Percentiles rank a stretch among this genome's conserved stretches.
Conservation (phyloP, 2,113 vertebrate species). For the Odocoileus hemionus region DNA sequence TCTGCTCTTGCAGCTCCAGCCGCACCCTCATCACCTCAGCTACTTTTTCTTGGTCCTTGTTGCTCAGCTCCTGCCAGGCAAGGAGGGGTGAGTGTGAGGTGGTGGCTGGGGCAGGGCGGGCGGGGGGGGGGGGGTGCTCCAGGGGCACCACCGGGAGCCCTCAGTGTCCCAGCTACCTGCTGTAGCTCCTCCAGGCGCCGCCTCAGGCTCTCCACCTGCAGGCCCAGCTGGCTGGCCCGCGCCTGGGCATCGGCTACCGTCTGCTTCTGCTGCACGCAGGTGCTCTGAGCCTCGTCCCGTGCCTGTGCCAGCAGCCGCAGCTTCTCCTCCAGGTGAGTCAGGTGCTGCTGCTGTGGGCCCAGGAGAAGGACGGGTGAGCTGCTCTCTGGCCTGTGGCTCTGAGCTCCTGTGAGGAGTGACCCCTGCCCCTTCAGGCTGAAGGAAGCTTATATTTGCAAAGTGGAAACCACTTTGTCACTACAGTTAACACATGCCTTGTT, state of each 20-base stretch:
- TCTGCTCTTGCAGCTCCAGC: constrained; percentile 92
- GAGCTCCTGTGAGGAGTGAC: background rate
- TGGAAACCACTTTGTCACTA: rapidly evolving
- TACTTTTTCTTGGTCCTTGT: constrained; percentile 92
- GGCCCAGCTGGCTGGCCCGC: constrained; percentile 81
- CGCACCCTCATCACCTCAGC: constrained; percentile 86
- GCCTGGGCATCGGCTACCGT: constrained; percentile 85
- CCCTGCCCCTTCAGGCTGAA: background rate
- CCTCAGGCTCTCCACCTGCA: constrained; percentile 84
- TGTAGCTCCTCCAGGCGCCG: constrained; percentile 89
- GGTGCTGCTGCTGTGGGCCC: constrained; percentile 84
- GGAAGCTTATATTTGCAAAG: background rate
- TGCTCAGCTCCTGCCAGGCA: constrained; percentile 84
- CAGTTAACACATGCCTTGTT: rapidly evolving
- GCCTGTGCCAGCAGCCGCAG: constrained; percentile 83
- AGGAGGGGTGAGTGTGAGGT: background rate
- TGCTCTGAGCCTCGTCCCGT: constrained; percentile 87
- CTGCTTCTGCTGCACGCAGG: constrained; percentile 90
- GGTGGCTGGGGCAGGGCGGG: background rate
- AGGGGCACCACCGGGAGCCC: background rate
- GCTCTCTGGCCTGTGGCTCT: background rate
- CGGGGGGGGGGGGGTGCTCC: rapidly evolving
- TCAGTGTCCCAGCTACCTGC: constrained; percentile 80
- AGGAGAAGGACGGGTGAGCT: background rate
- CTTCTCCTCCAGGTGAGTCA: constrained; percentile 90